Evolutionary conservation across 2,888 invertebrate genomes (phyloP).

Genomic region (Sinohyriopsis cumingii): DNA sequence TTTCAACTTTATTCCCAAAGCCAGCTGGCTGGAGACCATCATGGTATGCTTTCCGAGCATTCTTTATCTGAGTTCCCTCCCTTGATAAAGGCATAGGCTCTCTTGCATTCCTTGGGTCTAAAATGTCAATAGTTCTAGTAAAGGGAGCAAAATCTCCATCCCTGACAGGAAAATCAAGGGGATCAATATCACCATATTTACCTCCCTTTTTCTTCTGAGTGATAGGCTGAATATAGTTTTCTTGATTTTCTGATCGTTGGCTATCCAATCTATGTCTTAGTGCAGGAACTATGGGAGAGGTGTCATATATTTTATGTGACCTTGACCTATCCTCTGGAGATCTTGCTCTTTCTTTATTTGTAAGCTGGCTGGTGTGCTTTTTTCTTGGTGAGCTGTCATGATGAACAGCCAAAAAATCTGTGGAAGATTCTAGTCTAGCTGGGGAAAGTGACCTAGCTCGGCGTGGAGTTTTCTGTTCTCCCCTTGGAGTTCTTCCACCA

Average conservation of each 20-base stretch:
- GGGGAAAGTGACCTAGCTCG: slow-evolving; percentile 46
- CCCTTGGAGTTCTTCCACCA: slow-evolving; percentile 36
- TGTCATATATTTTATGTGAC: slow-evolving; percentile 15
- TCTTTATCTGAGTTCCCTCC: slow-evolving; percentile 61
- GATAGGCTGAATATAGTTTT: slow-evolving; percentile 1
- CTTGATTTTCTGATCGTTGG: slow-evolving; percentile 9
- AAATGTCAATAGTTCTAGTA: slow-evolving; percentile 65
- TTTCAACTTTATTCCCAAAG: slow-evolving; percentile 61
- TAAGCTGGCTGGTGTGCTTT: slow-evolving; percentile 13
- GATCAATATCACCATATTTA: slow-evolving; percentile 45
- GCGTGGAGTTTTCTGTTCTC: slow-evolving; percentile 23
- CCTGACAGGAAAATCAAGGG: slow-evolving; percentile 35
- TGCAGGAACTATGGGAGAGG: slow-evolving; percentile 60
- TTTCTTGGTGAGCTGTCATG: slow-evolving; percentile 5
- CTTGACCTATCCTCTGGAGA: slow-evolving; percentile 18
- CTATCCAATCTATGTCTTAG: slow-evolving; percentile 42
- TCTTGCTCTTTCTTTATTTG: slow-evolving; percentile 19
- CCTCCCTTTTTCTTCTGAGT: slow-evolving; percentile 16
- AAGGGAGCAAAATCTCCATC: slow-evolving; percentile 67
- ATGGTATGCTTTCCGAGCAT: slow-evolving; percentile 65
- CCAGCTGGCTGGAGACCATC: slow-evolving; percentile 65
- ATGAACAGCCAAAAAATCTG: slow-evolving; percentile 17
- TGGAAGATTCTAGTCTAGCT: slow-evolving; percentile 22
- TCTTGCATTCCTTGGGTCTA: slow-evolving; percentile 67
- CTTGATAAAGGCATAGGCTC: slow-evolving; percentile 65